A percentile compares a stretch with the other conserved stretches of the same genome.
Evolutionary conservation across 2,113 vertebrate genomes (phyloP).

Genomic region (Hydrochoerus hydrochaeris): DNA sequence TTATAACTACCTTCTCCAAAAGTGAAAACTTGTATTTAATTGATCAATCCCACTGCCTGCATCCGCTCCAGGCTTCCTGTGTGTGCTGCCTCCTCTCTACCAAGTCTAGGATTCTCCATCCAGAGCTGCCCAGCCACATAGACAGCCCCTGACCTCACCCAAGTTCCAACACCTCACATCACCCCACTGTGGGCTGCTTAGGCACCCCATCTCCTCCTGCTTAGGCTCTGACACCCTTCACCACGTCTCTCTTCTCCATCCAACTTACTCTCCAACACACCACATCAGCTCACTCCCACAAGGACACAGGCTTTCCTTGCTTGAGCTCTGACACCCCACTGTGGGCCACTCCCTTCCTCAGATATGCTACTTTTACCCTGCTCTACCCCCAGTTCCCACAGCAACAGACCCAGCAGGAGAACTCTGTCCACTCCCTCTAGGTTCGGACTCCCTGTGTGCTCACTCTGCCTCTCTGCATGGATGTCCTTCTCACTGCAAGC

Average conservation of each 20-base stretch:
- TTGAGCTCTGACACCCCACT: neutral
- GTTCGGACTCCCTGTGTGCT: neutral
- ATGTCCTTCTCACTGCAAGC: too few species aligned
- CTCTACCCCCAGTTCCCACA: neutral
- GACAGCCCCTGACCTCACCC: neutral
- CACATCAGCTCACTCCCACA: too few species aligned
- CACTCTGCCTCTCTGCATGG: neutral
- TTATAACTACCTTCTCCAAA: neutral
- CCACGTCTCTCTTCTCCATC: neutral
- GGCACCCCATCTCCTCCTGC: neutral
- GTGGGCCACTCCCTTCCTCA: neutral
- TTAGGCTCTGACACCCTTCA: neutral
- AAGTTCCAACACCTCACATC: neutral
- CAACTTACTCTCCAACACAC: too few species aligned
- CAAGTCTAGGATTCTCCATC: neutral
- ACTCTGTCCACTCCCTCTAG: neutral
- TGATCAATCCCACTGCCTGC: neutral
- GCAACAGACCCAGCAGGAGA: neutral
- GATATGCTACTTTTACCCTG: neutral
- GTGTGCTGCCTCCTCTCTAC: neutral
- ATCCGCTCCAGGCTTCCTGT: neutral
- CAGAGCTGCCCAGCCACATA: fast-evolving
- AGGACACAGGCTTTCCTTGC: neutral
- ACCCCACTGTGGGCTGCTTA: neutral
- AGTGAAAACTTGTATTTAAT: neutral